Base-by-base conservation (phyloP, 2,113 vertebrate genomes). In the Dipodomys ordii region DNA sequence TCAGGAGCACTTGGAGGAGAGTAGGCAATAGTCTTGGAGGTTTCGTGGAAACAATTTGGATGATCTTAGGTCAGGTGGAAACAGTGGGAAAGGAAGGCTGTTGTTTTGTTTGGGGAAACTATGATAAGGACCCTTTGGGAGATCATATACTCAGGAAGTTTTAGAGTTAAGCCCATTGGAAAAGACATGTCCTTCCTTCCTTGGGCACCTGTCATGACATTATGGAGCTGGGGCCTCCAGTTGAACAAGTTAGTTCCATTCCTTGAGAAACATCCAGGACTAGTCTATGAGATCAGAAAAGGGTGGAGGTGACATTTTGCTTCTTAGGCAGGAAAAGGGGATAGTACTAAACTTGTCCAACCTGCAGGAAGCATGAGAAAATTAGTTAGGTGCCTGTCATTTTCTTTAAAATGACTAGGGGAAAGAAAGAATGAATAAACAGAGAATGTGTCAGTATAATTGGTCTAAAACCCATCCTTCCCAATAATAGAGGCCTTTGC, bases 371-470 rank as follows among this genome's bases (percentile, higher is more conserved):
- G 11, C 19, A 32, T 83, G 19, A 79, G 57, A 87, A 32, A 16
- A 30, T 94, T 94, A 0, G 10, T 94, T 94, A 0, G 10, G 12
- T 57, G 3, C 44, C 93, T 93, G 32, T 94, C n/a, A 46, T 94
- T 53, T 83, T 35, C 32, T 64, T 86, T 53, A 22, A 76, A 60
- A 92, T 22, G 27, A 39, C 22, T 57, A 65, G 71, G 11, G 19
- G 32, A 32, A 93, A 89, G 15, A 16, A 30, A 46, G 64, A 91
- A 69, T n/a, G 95, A 91, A 8, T 72, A 64, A 15, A 53, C 73
- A 82, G 62, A 4, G 79, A 22, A 46, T n/a, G 0, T 10, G 81
- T 25, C 18, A 32, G 2, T 23, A 65, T 7, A 39, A 68, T 39
- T 1, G 35, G 65, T 74, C 62, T 39, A 49, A 80, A n/a, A 13